Evolutionary conservation across 1,140 invertebrate genomes (phyloP).

Genomic region (Drosophila prosaltans): DNA sequence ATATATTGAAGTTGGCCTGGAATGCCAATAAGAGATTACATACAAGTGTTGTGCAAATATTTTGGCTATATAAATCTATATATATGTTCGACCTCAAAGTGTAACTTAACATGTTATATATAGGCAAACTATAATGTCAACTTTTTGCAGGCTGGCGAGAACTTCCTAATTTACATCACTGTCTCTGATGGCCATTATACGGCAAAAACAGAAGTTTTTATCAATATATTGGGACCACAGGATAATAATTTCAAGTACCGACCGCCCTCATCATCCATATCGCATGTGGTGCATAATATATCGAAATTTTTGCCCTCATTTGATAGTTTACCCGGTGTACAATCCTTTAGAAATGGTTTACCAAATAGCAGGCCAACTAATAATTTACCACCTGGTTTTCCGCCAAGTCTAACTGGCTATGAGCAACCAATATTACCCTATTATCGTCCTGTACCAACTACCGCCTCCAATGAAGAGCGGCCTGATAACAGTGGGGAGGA

Average conservation of each 20-base stretch:
- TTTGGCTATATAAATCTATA: too few relatives aligned
- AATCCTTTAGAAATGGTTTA: conserved; percentile 67
- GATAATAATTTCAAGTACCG: conserved; percentile 55
- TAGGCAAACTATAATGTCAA: background rate
- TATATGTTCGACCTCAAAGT: too few relatives aligned
- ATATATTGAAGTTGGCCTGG: background rate
- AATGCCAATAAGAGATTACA: background rate
- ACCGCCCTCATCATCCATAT: conserved; percentile 65
- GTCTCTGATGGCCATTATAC: conserved; percentile 87
- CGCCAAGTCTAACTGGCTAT: conserved; percentile 36
- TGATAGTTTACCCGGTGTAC: conserved; percentile 63
- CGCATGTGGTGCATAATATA: conserved; percentile 73
- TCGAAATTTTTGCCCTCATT: conserved; percentile 72
- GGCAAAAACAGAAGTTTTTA: conserved; percentile 89
- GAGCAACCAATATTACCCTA: conserved; percentile 44
- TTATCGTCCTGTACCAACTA: conserved; percentile 36
- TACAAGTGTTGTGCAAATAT: too few relatives aligned
- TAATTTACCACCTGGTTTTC: conserved; percentile 51
- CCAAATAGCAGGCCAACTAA: conserved; percentile 49
- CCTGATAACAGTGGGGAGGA: conserved; percentile 16
- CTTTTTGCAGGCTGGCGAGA: conserved; percentile 86
- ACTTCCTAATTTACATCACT: conserved; percentile 88
- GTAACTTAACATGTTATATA: too few relatives aligned
- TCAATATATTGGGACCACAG: conserved; percentile 84
- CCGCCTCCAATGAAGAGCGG: conserved; percentile 4